A percentile compares a stretch with the other conserved stretches of the same genome.
Evolutionary conservation across 37 sponge, comb jelly and placozoan species (phyloP).

Genomic region (Oscarella lobularis): DNA sequence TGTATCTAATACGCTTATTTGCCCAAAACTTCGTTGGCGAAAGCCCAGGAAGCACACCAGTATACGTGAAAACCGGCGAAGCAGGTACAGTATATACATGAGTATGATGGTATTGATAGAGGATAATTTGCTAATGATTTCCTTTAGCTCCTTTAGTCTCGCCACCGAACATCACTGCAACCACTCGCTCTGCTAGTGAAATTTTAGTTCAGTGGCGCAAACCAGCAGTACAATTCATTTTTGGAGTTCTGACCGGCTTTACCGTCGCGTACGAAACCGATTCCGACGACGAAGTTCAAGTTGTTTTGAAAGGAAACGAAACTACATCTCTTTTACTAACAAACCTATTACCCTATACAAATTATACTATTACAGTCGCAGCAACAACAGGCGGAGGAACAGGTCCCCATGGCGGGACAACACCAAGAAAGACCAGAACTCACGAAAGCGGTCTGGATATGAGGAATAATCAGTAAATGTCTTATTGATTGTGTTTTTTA

Average conservation of each 20-base stretch:
- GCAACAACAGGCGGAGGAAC: background rate
- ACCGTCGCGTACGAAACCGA: background rate
- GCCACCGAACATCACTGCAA: background rate
- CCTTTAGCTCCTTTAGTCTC: background rate
- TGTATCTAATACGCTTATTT: background rate
- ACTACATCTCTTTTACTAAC: background rate
- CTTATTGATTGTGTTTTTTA: too few relatives aligned
- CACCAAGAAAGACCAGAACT: background rate
- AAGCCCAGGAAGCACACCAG: background rate
- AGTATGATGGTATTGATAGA: too few relatives aligned
- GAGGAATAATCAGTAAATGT: too few relatives aligned
- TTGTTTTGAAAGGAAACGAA: background rate
- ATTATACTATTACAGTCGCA: background rate
- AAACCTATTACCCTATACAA: background rate
- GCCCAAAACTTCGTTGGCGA: background rate
- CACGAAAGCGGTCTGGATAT: background rate
- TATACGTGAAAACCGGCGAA: background rate
- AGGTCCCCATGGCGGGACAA: background rate
- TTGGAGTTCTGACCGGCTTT: background rate
- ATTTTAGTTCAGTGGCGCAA: background rate
- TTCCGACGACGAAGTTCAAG: background rate
- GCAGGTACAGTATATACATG: background rate
- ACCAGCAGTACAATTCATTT: background rate
- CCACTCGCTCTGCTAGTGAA: background rate
- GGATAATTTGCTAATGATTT: background rate